Percentiles rank a stretch among this genome's conserved stretches.
Conservation (phyloP, 2,797 vertebrate species). For the Enteromius anoplus region DNA sequence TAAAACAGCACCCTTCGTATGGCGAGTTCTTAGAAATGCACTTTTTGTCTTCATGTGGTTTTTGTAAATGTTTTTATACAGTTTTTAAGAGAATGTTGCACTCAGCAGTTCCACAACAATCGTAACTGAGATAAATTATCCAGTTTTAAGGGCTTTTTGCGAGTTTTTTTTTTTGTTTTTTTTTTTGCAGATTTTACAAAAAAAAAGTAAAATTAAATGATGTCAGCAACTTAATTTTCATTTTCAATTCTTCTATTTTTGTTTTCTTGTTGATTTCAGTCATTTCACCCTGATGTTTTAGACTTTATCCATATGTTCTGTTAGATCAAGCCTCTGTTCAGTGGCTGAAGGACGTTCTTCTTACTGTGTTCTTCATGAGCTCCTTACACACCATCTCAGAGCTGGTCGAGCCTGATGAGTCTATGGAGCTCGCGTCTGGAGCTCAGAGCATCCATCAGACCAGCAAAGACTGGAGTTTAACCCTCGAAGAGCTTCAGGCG, state of each 20-base stretch:
- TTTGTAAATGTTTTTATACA: too few relatives aligned
- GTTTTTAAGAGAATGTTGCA: not conserved
- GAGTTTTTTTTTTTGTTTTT: too few relatives aligned
- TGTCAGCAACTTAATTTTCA: not conserved
- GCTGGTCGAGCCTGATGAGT: constrained; percentile 26
- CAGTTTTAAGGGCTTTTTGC: not conserved
- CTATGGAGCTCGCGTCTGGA: not conserved
- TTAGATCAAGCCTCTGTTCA: not conserved
- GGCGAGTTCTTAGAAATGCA: not conserved
- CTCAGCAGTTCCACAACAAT: not conserved
- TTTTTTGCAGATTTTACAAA: too few relatives aligned
- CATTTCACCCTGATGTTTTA: not conserved
- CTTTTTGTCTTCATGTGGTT: not conserved
- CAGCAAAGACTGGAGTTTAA: not conserved
- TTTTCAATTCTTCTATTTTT: not conserved
- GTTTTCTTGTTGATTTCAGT: not conserved
- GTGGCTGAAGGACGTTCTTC: not conserved
- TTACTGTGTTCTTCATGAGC: constrained; percentile 7
- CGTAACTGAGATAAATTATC: not conserved
- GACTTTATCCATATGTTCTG: not conserved
- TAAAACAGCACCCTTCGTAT: not conserved
- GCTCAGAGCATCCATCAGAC: too few relatives aligned
- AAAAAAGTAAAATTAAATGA: too few relatives aligned
- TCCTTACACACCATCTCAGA: constrained; percentile 48
- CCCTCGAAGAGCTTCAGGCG: not conserved